Conservation (phyloP, 2,888 invertebrate genomes). For the Cheilosia variabilis region DNA sequence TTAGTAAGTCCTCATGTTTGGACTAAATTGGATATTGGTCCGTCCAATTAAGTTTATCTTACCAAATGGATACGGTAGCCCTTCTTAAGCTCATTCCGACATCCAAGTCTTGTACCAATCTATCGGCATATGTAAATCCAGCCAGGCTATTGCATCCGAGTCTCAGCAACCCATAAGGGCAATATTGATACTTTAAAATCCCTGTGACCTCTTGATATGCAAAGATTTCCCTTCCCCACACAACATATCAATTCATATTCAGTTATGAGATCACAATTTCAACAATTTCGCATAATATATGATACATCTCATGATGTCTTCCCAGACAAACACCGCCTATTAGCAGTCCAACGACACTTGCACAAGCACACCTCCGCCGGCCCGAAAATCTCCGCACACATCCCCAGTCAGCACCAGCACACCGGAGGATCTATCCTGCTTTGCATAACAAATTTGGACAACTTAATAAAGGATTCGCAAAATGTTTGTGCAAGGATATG, state of each 20-base stretch:
- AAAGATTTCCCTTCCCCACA: not conserved
- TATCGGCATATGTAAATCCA: not conserved
- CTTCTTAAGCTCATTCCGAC: not conserved
- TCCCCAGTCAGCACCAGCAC: slow-evolving; percentile 31
- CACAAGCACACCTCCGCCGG: slow-evolving; percentile 17
- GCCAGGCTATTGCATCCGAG: not conserved
- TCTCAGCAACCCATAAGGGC: not conserved
- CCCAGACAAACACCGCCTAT: slow-evolving; percentile 63
- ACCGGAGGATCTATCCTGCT: slow-evolving; percentile 57
- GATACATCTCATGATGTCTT: slow-evolving; percentile 41
- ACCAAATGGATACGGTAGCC: not conserved
- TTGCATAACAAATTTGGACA: slow-evolving; percentile 75
- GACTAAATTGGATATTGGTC: too few species aligned
- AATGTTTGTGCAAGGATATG: slow-evolving; percentile 73
- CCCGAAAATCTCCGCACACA: not conserved
- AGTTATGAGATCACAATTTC: slow-evolving; percentile 46
- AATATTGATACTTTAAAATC: slow-evolving; percentile 33
- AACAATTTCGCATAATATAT: slow-evolving; percentile 17
- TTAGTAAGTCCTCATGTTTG: too few species aligned
- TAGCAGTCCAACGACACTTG: slow-evolving; percentile 62
- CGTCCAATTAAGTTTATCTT: not conserved
- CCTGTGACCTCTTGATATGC: slow-evolving; percentile 31
- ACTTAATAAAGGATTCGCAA: slow-evolving; percentile 73
- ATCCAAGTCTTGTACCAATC: not conserved
- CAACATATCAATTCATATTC: slow-evolving; percentile 46